These are phyloP conservation scores for Alosa sapidissima DNA, from an alignment of 2,797 vertebrate species.

Conservation along the genomic window DNA sequence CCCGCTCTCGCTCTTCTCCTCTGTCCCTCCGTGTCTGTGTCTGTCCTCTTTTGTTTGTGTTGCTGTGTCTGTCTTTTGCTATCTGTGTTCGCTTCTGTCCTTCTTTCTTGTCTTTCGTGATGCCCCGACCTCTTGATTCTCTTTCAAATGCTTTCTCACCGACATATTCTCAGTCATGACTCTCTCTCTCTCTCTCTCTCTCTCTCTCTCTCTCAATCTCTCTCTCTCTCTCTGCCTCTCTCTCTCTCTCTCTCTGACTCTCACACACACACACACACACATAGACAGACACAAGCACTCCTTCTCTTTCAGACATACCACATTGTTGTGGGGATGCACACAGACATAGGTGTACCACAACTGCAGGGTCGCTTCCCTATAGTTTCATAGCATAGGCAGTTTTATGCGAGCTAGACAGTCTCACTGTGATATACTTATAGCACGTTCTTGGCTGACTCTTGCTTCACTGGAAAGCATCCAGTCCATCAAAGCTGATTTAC, in stretches of 20 bases:
- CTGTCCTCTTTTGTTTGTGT: background rate
- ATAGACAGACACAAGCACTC: background rate
- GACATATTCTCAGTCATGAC: slow-evolving; percentile 30
- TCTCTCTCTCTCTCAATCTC: slow-evolving; percentile 24
- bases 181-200: slow-evolving; percentile 32
- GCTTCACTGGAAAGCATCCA: background rate
- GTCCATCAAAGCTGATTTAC: background rate
- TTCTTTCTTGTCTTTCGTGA: slow-evolving; percentile 41
- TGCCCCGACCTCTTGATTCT: background rate
- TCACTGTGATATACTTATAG: background rate
- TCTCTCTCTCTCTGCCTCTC: slow-evolving; percentile 28
- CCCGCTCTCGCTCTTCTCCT: background rate
- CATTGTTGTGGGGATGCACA: slow-evolving; percentile 8
- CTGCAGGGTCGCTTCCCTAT: background rate
- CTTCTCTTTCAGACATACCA: background rate
- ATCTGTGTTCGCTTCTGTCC: slow-evolving; percentile 27
- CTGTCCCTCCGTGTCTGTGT: background rate
- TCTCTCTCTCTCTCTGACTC: background rate
- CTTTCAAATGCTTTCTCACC: slow-evolving; percentile 25
- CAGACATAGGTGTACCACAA: slow-evolving; percentile 11
- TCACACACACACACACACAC: background rate
- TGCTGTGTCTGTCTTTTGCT: background rate
- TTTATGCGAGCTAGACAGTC: background rate
- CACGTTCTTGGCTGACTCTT: background rate
- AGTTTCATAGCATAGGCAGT: background rate